These are phyloP conservation scores for Lagopus muta DNA, from an alignment of 2,113 vertebrate species.

Conservation along the genomic window DNA sequence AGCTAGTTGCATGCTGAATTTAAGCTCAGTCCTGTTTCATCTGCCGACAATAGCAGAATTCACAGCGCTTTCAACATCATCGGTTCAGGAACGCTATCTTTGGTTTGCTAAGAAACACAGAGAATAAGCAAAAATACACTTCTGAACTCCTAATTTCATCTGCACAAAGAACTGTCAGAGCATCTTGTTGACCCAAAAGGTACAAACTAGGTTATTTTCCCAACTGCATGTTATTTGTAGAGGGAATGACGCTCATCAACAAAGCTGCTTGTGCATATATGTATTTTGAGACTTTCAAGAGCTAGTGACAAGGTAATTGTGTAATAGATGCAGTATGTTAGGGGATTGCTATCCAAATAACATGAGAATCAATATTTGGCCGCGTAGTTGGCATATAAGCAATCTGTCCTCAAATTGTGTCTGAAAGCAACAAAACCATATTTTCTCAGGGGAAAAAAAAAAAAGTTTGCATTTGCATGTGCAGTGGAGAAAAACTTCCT, in stretches of 20 bases:
- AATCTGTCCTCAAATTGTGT: neutral
- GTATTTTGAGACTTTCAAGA: neutral
- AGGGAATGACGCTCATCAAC: neutral
- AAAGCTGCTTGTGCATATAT: neutral
- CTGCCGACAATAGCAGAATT: neutral
- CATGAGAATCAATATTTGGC: neutral
- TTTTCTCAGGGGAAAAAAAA: neutral
- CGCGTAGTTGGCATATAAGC: neutral
- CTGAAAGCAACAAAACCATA: conserved; percentile 18
- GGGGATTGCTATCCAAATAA: neutral
- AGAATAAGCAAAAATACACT: neutral
- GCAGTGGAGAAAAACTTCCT: neutral
- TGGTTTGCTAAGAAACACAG: neutral
- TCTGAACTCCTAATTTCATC: neutral
- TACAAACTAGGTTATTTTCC: conserved; percentile 15
- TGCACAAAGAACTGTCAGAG: neutral
- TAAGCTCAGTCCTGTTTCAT: neutral
- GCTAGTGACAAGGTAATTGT: conserved; percentile 46
- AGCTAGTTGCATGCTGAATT: neutral
- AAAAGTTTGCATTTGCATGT: neutral
- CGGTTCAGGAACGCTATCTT: neutral
- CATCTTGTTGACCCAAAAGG: neutral
- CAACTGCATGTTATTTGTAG: conserved; percentile 4
- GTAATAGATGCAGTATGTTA: conserved; percentile 29
- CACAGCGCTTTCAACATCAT: neutral